These are phyloP conservation scores for Dasyprocta punctata DNA, from an alignment of 2,113 vertebrate genomes.

Conservation along the genomic window DNA sequence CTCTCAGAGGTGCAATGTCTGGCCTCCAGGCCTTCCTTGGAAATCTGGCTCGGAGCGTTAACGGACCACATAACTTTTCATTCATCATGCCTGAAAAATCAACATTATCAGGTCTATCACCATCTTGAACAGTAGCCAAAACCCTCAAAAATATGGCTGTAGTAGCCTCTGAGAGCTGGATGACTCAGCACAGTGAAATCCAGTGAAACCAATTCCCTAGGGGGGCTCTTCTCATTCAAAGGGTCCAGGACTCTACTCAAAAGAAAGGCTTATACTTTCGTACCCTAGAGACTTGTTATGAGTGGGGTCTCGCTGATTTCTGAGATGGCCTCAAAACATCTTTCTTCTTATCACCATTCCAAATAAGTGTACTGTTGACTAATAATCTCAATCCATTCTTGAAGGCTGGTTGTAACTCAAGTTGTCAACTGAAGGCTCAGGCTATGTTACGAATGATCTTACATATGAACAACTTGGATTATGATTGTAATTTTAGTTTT, in stretches of 20 bases:
- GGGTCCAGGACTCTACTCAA: background rate
- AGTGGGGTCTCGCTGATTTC: too few species aligned
- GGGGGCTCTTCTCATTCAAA: background rate
- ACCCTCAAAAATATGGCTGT: background rate
- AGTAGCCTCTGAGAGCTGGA: background rate
- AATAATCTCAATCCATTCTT: too few species aligned
- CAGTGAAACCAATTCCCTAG: background rate
- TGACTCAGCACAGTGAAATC: background rate
- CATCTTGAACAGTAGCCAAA: background rate
- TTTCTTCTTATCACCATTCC: too few species aligned
- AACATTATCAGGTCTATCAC: background rate
- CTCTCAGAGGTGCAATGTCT: background rate
- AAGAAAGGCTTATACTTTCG: background rate
- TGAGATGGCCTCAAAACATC: too few species aligned
- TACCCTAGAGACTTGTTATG: background rate
- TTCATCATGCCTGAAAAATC: background rate
- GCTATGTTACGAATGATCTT: too few species aligned
- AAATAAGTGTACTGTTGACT: too few species aligned
- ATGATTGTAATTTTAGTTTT: too few species aligned
- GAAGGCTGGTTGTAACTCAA: too few species aligned
- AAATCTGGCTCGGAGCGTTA: background rate
- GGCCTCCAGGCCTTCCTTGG: too few species aligned
- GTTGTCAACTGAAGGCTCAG: too few species aligned
- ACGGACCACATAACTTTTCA: background rate
- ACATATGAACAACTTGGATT: too few species aligned